Conservation (phyloP, 2,797 vertebrate genomes). For the Lutra lutra region DNA sequence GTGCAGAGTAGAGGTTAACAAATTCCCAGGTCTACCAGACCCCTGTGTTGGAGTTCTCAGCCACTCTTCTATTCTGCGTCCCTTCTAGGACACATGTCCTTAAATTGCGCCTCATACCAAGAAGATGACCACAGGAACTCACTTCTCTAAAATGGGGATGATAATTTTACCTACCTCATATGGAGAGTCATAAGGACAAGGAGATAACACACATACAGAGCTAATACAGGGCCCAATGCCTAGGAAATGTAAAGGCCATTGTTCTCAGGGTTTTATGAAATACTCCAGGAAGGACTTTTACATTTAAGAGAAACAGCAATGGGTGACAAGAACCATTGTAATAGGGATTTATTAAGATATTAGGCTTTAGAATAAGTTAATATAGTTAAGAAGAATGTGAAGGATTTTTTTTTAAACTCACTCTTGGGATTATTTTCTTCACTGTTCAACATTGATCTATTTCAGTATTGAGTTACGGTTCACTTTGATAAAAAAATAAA, state of each 20-base stretch:
- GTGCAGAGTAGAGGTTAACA: neutral
- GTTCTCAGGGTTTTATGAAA: neutral
- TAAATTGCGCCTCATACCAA: neutral
- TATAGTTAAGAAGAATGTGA: neutral
- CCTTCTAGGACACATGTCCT: neutral
- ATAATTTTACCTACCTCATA: neutral
- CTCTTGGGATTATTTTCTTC: neutral
- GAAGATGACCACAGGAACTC: neutral
- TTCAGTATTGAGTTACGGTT: neutral
- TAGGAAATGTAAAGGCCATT: neutral
- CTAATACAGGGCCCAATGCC: neutral
- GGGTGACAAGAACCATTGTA: neutral
- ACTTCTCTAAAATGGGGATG: neutral
- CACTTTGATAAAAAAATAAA: conserved; percentile 15
- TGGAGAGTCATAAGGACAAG: neutral
- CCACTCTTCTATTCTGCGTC: neutral
- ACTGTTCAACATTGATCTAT: neutral
- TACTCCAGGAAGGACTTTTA: neutral
- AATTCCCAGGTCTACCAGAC: neutral
- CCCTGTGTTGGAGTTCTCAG: no score
- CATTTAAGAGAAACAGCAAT: conserved; percentile 2
- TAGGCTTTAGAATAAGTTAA: neutral
- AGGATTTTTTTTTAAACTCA: neutral
- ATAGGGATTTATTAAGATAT: neutral
- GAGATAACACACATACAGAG: neutral